Evolutionary conservation across 2,888 invertebrate species (phyloP).

Genomic region (Lycaena phlaeas): DNA sequence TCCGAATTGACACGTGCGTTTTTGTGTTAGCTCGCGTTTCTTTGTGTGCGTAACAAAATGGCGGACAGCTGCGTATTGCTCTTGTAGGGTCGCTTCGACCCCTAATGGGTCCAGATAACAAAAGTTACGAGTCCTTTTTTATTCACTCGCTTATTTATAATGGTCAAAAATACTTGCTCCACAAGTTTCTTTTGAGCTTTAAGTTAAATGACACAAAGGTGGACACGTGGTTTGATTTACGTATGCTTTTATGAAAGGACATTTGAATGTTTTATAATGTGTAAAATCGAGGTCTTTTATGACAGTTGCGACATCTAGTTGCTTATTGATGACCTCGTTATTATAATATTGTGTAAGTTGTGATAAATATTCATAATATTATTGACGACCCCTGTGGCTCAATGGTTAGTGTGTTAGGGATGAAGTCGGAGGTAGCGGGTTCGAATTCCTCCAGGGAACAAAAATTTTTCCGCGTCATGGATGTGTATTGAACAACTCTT

Average conservation of each 20-base stretch:
- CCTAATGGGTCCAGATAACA: conserved; percentile 15
- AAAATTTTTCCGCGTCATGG: too few relatives aligned
- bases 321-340: too few relatives aligned
- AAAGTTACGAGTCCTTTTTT: conserved; percentile 7
- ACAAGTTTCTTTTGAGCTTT: not conserved
- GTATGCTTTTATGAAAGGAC: not conserved
- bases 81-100: conserved; percentile 3
- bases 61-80: conserved; percentile 9
- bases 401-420: too few relatives aligned
- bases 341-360: too few relatives aligned
- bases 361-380: too few relatives aligned
- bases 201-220: too few relatives aligned
- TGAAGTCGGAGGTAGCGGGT: too few relatives aligned
- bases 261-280: not conserved
- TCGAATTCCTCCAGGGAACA: too few relatives aligned
- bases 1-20: conserved; percentile 5
- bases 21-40: not conserved
- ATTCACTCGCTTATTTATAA: conserved; percentile 2
- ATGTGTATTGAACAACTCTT: too few relatives aligned
- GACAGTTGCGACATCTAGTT: too few relatives aligned
- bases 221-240: not conserved
- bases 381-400: too few relatives aligned
- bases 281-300: too few relatives aligned
- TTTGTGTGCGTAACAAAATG: conserved; percentile 6
- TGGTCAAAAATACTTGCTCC: not conserved